Evolutionary conservation across 2,113 vertebrate genomes (phyloP).

Genomic region (Rana temporaria): DNA sequence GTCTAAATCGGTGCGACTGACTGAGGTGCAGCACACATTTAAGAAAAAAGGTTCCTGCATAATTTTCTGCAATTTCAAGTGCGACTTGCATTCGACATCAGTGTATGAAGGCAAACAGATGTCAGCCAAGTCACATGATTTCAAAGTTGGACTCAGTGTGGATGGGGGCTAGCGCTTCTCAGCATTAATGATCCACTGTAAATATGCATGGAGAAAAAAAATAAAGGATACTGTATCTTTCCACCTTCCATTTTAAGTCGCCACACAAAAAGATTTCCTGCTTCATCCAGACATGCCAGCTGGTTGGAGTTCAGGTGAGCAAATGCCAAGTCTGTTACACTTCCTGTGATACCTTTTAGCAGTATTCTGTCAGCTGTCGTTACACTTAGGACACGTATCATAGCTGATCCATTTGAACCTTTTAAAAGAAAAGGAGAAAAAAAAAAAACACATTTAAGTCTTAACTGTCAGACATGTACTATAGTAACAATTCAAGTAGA

Average conservation of each 20-base stretch:
- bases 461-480: neutral
- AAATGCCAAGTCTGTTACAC: constrained; percentile 92
- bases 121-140: no score
- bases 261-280: constrained; percentile 95
- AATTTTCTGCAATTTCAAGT: no score
- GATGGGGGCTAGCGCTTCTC: no score
- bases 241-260: constrained; percentile 84
- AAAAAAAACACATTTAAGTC: constrained; percentile 3
- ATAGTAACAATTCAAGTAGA: neutral
- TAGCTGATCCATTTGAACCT: constrained; percentile 92
- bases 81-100: no score
- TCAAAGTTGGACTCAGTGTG: no score
- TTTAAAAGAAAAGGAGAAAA: constrained; percentile 20
- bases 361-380: constrained; percentile 85
- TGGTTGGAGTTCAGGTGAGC: constrained; percentile 94
- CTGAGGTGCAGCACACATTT: no score
- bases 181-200: no score
- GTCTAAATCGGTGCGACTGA: no score
- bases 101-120: no score
- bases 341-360: constrained; percentile 92
- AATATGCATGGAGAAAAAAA: neutral
- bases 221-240: constrained; percentile 92
- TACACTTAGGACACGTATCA: constrained; percentile 92
- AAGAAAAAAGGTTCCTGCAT: no score
- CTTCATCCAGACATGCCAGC: constrained; percentile 93